phyloP scores from a whole-genome alignment of 2,888 invertebrate genomes.

The Chrysolina haemoptera region DNA sequence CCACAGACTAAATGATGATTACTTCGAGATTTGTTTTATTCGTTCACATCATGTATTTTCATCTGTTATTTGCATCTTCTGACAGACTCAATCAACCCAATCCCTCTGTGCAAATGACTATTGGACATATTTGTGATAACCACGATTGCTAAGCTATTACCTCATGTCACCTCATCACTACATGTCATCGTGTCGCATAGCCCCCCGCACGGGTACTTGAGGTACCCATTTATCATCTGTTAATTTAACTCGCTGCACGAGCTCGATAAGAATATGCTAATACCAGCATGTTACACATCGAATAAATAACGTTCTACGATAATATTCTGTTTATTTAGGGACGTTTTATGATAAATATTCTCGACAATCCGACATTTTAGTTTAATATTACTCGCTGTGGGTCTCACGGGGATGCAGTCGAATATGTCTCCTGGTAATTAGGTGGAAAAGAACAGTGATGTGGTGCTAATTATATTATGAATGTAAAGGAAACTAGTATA shows the following conservation, averaged over 20 bases:
- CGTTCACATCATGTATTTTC: too few species aligned
- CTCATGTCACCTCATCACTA: slow-evolving; percentile 37
- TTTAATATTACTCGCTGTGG: slow-evolving; percentile 27
- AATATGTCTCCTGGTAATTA: too few species aligned
- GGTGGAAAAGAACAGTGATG: too few species aligned
- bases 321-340: slow-evolving; percentile 55
- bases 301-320: slow-evolving; percentile 58
- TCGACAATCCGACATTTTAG: slow-evolving; percentile 31
- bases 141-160: slow-evolving; percentile 28
- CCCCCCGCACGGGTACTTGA: slow-evolving; percentile 38
- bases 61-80: background rate
- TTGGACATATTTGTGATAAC: slow-evolving; percentile 15
- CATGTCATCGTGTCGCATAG: slow-evolving; percentile 36
- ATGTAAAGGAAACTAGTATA: too few species aligned
- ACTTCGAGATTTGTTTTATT: too few species aligned
- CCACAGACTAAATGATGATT: too few species aligned
- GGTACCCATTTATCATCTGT: slow-evolving; percentile 56
- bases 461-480: too few species aligned
- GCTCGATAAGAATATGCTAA: slow-evolving; percentile 58
- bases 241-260: slow-evolving; percentile 56
- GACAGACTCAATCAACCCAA: background rate
- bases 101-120: slow-evolving; percentile 5
- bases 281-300: slow-evolving; percentile 54
- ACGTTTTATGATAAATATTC: slow-evolving; percentile 55
- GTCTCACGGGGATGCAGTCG: background rate